phyloP scores from a whole-genome alignment of 2,888 invertebrate genomes.

The Bellardia bayeri region DNA sequence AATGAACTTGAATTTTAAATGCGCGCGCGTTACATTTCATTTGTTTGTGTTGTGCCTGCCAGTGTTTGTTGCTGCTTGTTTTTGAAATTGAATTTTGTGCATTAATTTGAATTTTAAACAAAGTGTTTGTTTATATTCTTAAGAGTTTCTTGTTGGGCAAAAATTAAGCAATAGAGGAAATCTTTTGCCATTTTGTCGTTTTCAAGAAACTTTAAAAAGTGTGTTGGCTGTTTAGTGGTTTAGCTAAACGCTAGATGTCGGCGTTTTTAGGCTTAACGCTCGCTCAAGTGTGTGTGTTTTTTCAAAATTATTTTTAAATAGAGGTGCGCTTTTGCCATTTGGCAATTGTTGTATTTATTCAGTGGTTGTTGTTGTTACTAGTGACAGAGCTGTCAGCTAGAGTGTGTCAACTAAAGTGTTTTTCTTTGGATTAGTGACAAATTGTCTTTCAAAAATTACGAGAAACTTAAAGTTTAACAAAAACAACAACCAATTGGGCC shows the following conservation, averaged over 20 bases:
- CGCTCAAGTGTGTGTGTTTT: conserved; percentile 42
- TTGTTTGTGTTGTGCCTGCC: neutral
- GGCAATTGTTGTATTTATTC: conserved; percentile 55
- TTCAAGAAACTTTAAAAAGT: conserved; percentile 7
- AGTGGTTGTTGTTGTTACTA: conserved; percentile 25
- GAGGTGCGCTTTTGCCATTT: conserved; percentile 66
- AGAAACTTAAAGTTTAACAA: neutral
- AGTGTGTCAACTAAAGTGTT: conserved; percentile 54
- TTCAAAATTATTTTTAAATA: conserved; percentile 46
- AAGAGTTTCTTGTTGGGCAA: conserved; percentile 31
- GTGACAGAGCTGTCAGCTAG: conserved; percentile 42
- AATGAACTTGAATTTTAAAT: conserved; percentile 69
- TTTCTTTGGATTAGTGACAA: conserved; percentile 64
- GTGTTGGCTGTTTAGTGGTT: conserved; percentile 62
- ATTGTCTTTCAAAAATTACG: conserved; percentile 59
- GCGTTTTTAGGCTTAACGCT: conserved; percentile 57
- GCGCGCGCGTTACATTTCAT: conserved; percentile 36
- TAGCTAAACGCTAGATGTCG: conserved; percentile 38
- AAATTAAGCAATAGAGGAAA: conserved; percentile 65
- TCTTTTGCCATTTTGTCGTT: conserved; percentile 52
- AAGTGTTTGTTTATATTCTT: conserved; percentile 53
- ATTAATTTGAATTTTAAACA: conserved; percentile 56
- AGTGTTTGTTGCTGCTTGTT: neutral
- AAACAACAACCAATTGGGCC: neutral
- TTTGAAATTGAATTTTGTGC: conserved; percentile 19